Evolutionary conservation across 2,888 invertebrate species (phyloP).

Genomic region (Pollenia labialis): DNA sequence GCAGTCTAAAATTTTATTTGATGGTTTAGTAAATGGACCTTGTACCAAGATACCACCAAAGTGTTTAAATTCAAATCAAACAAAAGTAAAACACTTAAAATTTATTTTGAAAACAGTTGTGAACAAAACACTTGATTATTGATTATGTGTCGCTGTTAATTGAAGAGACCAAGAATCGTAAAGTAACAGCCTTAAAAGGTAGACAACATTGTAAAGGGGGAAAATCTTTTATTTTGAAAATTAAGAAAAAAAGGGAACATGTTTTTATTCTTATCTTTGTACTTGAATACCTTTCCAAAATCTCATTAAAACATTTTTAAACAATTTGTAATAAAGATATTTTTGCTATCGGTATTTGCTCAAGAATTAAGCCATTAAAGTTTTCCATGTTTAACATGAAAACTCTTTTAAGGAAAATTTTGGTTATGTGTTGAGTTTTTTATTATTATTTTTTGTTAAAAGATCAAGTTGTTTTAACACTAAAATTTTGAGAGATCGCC

Average conservation of each 20-base stretch:
- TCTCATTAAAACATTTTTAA: not conserved
- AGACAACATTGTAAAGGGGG: no score
- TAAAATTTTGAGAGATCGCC: not conserved
- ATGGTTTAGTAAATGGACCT: conserved; percentile 28
- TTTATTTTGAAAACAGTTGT: not conserved
- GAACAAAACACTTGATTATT: not conserved
- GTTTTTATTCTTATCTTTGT: no score
- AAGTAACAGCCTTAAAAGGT: no score
- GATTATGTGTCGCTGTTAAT: no score
- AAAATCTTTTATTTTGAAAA: no score
- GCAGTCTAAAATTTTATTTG: conserved; percentile 35
- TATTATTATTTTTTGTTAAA: not conserved
- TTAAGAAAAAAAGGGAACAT: no score
- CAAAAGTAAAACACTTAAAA: conserved; percentile 11
- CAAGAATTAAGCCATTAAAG: conserved; percentile 7
- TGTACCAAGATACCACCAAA: conserved; percentile 31
- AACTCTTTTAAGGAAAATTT: conserved; percentile 9
- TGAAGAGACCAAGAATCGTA: no score
- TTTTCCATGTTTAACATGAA: conserved; percentile 29
- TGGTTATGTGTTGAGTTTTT: not conserved
- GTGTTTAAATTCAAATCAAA: conserved; percentile 44
- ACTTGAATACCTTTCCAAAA: no score
- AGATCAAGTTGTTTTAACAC: conserved; percentile 1
- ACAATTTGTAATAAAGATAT: not conserved
- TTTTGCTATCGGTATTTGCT: not conserved